Evolutionary conservation across 2,888 invertebrate species (phyloP), one percentile per base, ranked within the genome.

Genomic region (Eledone cirrhosa): DNA sequence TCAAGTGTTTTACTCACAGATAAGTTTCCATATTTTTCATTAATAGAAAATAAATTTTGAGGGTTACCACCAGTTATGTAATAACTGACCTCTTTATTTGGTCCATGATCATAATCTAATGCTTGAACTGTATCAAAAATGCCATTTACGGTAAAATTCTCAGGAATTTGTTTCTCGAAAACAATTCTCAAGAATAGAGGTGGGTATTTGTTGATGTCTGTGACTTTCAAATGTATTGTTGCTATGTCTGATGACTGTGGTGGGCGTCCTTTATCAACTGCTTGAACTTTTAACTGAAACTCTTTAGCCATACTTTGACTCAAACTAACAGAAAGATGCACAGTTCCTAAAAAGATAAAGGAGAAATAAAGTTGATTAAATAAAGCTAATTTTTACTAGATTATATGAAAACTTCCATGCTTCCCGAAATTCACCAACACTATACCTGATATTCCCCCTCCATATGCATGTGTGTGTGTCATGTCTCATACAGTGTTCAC

Each of bases 81-180:
- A 90, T 97, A 98, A 16, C 94, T 92, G 0, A 98, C 92, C 92
- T 96, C 94, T 8, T 97, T 97, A 89, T 98, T 98, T 0, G 97
- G 95, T 0, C 97, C 97, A 93, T 92, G 33, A 88, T 98, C 98
- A 80, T 93, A 93, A 89, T 98, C 98, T 0, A 94, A 94, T 5
- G 97, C 97, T 82, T 93, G 94, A 0, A 98, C 94, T 0, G 95
- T 95, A 5, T 84, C 91, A 83, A 98, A 96, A 0, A 95, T 94
- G 0, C 96, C 94, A 2, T 96, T 96, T 0, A 96, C 92, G 0
- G 95, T 95, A 88, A 96, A 96, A 90, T 96, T 97, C 92, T 98
- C 97, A 0, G 96, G 95, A 1, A 98, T 95, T 81, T 96, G 95
- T 0, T 96, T 96, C 92, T 96, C 95, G 90, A 97, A 96, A 85